These are phyloP conservation scores for Oreochromis aureus DNA, from an alignment of 2,113 vertebrate species.

Conservation along the genomic window DNA sequence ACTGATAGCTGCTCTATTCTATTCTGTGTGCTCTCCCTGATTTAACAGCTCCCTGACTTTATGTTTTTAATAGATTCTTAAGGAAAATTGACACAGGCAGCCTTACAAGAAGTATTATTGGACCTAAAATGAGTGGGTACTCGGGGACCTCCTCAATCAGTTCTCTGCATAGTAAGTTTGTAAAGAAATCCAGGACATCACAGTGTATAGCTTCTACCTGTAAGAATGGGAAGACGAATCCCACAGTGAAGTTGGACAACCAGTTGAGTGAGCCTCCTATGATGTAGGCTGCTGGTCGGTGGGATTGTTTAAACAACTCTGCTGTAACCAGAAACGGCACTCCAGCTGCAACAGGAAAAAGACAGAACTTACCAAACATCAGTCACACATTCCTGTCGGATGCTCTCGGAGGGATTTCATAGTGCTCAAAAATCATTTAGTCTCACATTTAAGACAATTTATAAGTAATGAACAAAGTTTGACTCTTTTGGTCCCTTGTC, in stretches of 20 bases:
- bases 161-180: neutral
- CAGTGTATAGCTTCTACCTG: constrained; percentile 70
- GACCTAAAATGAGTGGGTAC: neutral
- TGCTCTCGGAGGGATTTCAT: neutral
- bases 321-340: constrained; percentile 87
- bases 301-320: constrained; percentile 86
- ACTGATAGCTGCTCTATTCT: neutral
- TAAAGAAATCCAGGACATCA: neutral
- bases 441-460: neutral
- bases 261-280: constrained; percentile 87
- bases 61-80: neutral
- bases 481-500: neutral
- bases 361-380: neutral
- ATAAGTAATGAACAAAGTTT: neutral
- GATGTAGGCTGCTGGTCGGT: constrained; percentile 83
- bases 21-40: neutral
- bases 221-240: constrained; percentile 87
- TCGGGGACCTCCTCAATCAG: neutral
- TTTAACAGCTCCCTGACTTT: neutral
- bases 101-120: neutral
- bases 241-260: constrained; percentile 88
- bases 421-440: neutral
- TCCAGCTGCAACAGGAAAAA: constrained; percentile 62
- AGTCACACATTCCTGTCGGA: neutral
- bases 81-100: neutral